phyloP scores from a whole-genome alignment of 2,113 vertebrate species.

The Siniperca knerii region DNA sequence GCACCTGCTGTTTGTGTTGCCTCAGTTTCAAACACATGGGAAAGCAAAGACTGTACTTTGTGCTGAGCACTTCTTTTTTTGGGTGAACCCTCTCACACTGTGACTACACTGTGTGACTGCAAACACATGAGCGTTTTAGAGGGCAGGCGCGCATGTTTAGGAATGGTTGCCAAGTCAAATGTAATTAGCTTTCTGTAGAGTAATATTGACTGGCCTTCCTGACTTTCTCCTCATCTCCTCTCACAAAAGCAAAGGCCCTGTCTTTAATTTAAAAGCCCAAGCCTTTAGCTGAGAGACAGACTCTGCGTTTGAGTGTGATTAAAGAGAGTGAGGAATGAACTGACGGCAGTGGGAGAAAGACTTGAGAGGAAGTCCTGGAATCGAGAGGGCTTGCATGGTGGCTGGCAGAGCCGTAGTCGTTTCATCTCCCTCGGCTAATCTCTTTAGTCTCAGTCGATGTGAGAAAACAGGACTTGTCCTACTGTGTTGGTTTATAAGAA shows the following conservation, averaged over 20 bases:
- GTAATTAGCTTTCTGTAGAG: slow-evolving; percentile 61
- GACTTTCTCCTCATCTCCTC: slow-evolving; percentile 40
- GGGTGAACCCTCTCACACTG: neutral
- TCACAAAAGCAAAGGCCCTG: slow-evolving; percentile 29
- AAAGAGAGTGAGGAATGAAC: slow-evolving; percentile 55
- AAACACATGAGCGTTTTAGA: slow-evolving; percentile 38
- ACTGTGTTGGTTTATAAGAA: slow-evolving; percentile 64
- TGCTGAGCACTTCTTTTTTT: slow-evolving; percentile 1
- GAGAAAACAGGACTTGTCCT: slow-evolving; percentile 58
- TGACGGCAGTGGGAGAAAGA: slow-evolving; percentile 41
- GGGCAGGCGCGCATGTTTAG: slow-evolving; percentile 10
- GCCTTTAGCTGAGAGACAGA: slow-evolving; percentile 21
- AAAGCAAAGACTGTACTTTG: neutral
- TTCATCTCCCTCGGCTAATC: slow-evolving; percentile 68
- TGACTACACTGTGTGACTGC: slow-evolving; percentile 17
- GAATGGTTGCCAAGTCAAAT: slow-evolving; percentile 59
- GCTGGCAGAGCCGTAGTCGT: slow-evolving; percentile 58
- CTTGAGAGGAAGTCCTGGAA: slow-evolving; percentile 61
- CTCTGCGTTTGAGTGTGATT: slow-evolving; percentile 44
- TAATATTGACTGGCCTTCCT: slow-evolving; percentile 44
- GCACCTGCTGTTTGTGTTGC: neutral
- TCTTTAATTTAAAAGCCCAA: slow-evolving; percentile 51
- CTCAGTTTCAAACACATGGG: neutral
- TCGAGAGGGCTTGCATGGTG: slow-evolving; percentile 27
- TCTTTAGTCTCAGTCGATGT: slow-evolving; percentile 66